Base-by-base conservation (phyloP, 2,888 invertebrate genomes). In the Agrochola macilenta region DNA sequence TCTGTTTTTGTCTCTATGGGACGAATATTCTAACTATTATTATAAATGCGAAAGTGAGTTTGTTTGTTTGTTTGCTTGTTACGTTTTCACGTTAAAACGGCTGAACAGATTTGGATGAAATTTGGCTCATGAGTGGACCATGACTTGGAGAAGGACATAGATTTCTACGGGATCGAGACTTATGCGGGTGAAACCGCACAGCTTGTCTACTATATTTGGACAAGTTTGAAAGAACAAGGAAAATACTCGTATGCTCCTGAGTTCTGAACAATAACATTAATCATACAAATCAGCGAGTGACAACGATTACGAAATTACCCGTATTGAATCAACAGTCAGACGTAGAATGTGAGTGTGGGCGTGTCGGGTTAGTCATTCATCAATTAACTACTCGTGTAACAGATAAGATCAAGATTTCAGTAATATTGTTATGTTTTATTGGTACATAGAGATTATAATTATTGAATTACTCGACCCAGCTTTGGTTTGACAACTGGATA, bases 351-450 rank as follows among this genome's bases (percentile, higher is more conserved):
- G n/a, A 39, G 14, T 70, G 83, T 82, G 49, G 87, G 79, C 78
- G 81, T 87, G 76, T 74, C 65, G 30, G 69, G n/a, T 81, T 70
- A 80, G 68, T 73, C 85, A 88, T 88, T 81, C 79, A 88, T 87
- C 88, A 87, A 83, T 86, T 87, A 82, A 88, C 64, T 77, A 69
- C 74, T 74, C 58, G 26, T 72, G 60, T 71, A 72, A 69, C 52
- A 68, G 86, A 87, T 86, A 85, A 81, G 52, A 75, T 79, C 84
- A 52, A 69, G 63, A 69, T 70, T 77, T 69, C 65, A 69, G 71
- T 74, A 64, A 74, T 78, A 82, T 64, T 85, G 80, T 80, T 70
- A 69, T 57, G 64, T 75, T 78, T 81, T 81, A 74, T 83, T 81
- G 64, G 63, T 79, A 68, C 65, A 78, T 52, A 66, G 61, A 63